Conservation (phyloP, 2,113 vertebrate genomes). For the Anoura caudifer region DNA sequence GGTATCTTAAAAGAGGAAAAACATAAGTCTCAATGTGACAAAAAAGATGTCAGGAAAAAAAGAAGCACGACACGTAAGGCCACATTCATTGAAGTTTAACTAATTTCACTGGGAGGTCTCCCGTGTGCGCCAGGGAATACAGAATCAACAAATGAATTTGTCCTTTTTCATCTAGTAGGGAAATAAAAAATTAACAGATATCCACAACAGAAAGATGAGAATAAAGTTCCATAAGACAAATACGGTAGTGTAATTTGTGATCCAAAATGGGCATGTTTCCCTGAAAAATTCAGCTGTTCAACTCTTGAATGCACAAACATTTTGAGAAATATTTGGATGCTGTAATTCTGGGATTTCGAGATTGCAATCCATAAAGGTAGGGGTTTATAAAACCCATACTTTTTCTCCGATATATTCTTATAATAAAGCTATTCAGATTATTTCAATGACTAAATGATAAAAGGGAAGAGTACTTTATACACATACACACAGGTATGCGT, state of each 20-base stretch:
- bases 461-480: not conserved
- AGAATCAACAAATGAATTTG: not conserved
- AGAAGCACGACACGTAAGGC: not conserved
- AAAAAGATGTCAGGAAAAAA: not conserved
- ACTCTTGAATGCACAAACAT: not conserved
- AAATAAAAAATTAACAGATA: not conserved
- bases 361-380: not conserved
- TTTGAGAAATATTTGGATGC: not conserved
- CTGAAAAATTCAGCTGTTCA: not conserved
- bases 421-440: not conserved
- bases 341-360: not conserved
- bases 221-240: not conserved
- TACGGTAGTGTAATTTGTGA: not conserved
- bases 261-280: not conserved
- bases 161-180: not conserved
- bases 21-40: not conserved
- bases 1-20: conserved; percentile 10
- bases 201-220: not conserved
- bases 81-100: not conserved
- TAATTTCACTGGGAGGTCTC: not conserved
- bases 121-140: not conserved
- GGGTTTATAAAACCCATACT: not conserved
- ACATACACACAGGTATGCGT: rapidly evolving
- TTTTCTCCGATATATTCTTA: not conserved
- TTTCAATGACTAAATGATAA: not conserved